phyloP scores from a whole-genome alignment of 2,888 invertebrate genomes.

The Acronicta alni region DNA sequence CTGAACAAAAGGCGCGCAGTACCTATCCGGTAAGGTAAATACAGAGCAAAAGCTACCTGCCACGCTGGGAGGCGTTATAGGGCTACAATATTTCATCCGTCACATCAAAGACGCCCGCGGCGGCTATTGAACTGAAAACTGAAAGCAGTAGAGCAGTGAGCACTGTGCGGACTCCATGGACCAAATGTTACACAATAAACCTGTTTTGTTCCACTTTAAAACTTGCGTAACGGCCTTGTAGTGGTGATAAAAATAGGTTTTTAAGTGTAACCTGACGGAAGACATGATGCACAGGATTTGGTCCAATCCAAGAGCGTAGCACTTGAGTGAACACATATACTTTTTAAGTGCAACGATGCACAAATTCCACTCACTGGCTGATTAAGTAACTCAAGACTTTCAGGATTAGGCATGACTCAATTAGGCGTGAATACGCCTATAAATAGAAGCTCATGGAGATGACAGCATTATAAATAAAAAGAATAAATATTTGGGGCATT shows the following conservation, averaged over 20 bases:
- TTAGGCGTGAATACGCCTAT: background rate
- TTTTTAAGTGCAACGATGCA: slow-evolving; percentile 12
- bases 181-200: slow-evolving; percentile 56
- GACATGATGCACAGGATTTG: slow-evolving; percentile 25
- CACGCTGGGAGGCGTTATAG: slow-evolving; percentile 63
- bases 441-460: background rate
- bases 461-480: too few relatives aligned
- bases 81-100: slow-evolving; percentile 76
- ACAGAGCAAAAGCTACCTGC: slow-evolving; percentile 73
- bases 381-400: background rate
- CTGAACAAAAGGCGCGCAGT: slow-evolving; percentile 37
- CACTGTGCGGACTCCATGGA: slow-evolving; percentile 55
- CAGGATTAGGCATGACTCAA: background rate
- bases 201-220: slow-evolving; percentile 57
- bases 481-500: too few relatives aligned
- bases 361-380: background rate
- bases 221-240: slow-evolving; percentile 57
- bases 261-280: slow-evolving; percentile 45
- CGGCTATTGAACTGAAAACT: slow-evolving; percentile 79
- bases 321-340: slow-evolving; percentile 16
- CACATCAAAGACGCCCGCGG: slow-evolving; percentile 78
- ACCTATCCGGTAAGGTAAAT: slow-evolving; percentile 55
- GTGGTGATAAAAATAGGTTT: slow-evolving; percentile 61
- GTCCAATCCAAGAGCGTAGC: slow-evolving; percentile 10
- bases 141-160: slow-evolving; percentile 61